Evolutionary conservation across 2,113 vertebrate genomes (phyloP).

Genomic region (Amphiprion ocellaris): DNA sequence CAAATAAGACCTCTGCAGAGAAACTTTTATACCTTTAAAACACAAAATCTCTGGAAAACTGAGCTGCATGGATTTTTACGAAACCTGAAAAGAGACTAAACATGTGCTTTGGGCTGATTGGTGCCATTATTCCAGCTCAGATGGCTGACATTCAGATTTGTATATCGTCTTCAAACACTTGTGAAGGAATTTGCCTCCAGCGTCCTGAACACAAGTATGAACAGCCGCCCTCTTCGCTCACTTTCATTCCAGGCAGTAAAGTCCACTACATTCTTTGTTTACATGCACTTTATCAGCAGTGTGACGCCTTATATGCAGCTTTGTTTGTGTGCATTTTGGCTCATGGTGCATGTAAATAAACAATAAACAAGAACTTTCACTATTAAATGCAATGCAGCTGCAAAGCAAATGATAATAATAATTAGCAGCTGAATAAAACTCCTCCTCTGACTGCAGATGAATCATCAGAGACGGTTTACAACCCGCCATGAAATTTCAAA

Average conservation of each 20-base stretch:
- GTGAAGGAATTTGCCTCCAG: constrained; percentile 55
- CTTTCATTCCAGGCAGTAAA: constrained; percentile 31
- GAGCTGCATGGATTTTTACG: no score
- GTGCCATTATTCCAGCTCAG: no score
- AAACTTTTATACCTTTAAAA: no score
- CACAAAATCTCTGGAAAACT: no score
- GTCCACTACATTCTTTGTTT: neutral
- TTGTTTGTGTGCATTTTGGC: neutral
- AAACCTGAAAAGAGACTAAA: no score
- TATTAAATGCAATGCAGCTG: neutral
- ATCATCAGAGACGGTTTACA: constrained; percentile 5
- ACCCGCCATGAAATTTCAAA: constrained; percentile 40
- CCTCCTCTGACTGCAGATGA: neutral
- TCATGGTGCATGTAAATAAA: neutral
- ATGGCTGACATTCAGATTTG: constrained; percentile 35
- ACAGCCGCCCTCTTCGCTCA: constrained; percentile 31
- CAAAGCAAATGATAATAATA: neutral
- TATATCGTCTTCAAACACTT: constrained; percentile 41
- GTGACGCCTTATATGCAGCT: neutral
- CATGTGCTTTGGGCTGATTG: no score
- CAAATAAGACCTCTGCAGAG: no score
- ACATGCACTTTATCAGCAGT: constrained; percentile 1
- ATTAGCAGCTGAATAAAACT: no score
- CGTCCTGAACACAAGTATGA: constrained; percentile 28
- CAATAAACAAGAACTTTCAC: no score